Conservation (phyloP, 53 echinoderm and acorn worm genomes). For the Temnopleurus reevesii region DNA sequence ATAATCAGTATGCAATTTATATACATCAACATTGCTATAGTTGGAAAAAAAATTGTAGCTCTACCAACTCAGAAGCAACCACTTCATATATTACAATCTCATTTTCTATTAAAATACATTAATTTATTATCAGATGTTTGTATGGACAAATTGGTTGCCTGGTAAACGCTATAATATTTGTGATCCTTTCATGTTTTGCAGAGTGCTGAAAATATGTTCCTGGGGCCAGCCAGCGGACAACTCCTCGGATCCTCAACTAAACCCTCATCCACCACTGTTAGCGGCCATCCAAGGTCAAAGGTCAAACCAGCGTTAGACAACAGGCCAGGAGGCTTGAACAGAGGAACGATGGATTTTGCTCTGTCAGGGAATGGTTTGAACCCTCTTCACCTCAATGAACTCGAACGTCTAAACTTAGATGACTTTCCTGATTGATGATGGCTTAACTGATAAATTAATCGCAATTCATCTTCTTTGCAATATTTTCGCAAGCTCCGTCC, state of each 20-base stretch:
- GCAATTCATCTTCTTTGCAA: too few relatives aligned
- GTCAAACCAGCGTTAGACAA: background rate
- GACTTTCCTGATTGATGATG: background rate
- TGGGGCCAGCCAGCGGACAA: conserved; percentile 65
- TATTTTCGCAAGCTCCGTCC: too few relatives aligned
- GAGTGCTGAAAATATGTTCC: conserved; percentile 70
- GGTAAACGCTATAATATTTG: too few relatives aligned
- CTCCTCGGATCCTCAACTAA: background rate
- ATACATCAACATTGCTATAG: too few relatives aligned
- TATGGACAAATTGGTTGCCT: too few relatives aligned
- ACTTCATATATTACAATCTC: too few relatives aligned
- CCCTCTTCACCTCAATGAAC: background rate
- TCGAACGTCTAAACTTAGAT: background rate
- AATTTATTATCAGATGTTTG: too few relatives aligned
- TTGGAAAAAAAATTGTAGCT: too few relatives aligned
- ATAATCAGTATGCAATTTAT: too few relatives aligned
- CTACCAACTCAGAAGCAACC: too few relatives aligned
- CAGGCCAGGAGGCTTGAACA: background rate
- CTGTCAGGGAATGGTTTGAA: conserved; percentile 15
- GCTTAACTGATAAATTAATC: too few relatives aligned
- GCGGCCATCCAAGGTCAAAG: conserved; percentile 40
- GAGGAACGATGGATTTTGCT: background rate
- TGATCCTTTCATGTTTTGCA: conserved; percentile 29
- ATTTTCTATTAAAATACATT: too few relatives aligned
- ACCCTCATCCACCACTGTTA: background rate